Percentiles rank a stretch among this genome's conserved stretches.
phyloP scores from a whole-genome alignment of 2,888 invertebrate genomes.

The Polydrusus tereticollis region DNA sequence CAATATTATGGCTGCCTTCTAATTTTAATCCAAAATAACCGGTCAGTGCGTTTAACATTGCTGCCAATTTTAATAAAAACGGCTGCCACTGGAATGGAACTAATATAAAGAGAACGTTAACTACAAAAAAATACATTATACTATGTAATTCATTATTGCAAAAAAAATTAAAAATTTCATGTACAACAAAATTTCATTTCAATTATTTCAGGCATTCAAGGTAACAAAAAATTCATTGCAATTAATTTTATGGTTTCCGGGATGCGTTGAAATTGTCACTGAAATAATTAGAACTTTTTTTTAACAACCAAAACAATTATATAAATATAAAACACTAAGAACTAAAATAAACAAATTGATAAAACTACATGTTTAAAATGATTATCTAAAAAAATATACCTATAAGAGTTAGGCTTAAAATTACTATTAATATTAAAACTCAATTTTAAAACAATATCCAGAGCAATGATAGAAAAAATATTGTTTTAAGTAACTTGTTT shows the following conservation, averaged over 20 bases:
- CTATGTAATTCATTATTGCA: conserved; percentile 59
- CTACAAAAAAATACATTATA: conserved; percentile 56
- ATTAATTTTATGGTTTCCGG: too few species aligned
- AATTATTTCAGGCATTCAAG: conserved; percentile 52
- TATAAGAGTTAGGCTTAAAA: conserved; percentile 40
- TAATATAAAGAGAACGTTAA: conserved; percentile 19
- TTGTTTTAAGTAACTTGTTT: conserved; percentile 9
- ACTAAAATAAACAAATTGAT: conserved; percentile 60
- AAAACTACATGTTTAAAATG: conserved; percentile 64
- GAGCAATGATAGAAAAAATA: conserved; percentile 7
- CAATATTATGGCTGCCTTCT: conserved; percentile 40
- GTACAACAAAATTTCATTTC: conserved; percentile 54
- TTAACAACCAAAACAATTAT: conserved; percentile 62
- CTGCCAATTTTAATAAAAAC: conserved; percentile 55
- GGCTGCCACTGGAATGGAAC: conserved; percentile 61
- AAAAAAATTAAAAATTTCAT: conserved; percentile 53
- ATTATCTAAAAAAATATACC: conserved; percentile 50
- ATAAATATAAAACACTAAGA: conserved; percentile 65
- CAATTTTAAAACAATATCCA: conserved; percentile 29
- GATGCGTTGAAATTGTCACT: neutral
- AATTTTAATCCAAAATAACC: conserved; percentile 50
- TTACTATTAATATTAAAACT: conserved; percentile 33
- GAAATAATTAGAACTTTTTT: conserved; percentile 30
- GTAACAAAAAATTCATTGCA: too few species aligned
- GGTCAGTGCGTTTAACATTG: conserved; percentile 53